Evolutionary conservation across 2,797 vertebrate genomes (phyloP).

Genomic region (Hypotaenidia okinawae): DNA sequence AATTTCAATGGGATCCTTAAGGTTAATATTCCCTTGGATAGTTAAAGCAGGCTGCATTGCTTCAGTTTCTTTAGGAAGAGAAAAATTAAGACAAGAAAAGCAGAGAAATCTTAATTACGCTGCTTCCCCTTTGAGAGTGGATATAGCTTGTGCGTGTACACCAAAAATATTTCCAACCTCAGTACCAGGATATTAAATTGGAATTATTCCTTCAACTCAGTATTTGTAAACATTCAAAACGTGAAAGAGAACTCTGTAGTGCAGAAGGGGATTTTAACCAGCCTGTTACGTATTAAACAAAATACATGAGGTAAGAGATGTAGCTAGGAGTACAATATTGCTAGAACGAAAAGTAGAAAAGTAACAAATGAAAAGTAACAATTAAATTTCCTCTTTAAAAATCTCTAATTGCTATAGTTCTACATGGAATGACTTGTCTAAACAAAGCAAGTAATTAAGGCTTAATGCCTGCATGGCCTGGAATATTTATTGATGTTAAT

Average conservation of each 20-base stretch:
- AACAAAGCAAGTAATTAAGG: slow-evolving; percentile 49
- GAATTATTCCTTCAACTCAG: background rate
- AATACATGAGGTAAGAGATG: background rate
- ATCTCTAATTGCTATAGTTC: background rate
- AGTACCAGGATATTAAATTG: background rate
- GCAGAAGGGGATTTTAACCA: background rate
- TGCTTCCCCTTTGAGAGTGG: background rate
- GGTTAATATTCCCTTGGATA: background rate
- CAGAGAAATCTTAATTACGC: background rate
- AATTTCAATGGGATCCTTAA: background rate
- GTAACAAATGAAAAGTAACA: background rate
- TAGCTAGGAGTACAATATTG: background rate
- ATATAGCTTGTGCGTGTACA: background rate
- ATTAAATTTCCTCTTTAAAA: slow-evolving; percentile 37
- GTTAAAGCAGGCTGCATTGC: background rate
- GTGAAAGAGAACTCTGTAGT: background rate
- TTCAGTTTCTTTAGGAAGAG: background rate
- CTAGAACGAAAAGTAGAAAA: background rate
- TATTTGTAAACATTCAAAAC: background rate
- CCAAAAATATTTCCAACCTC: background rate
- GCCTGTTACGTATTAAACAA: background rate
- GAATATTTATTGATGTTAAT: slow-evolving; percentile 7
- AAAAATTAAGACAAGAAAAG: background rate
- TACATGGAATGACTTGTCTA: slow-evolving; percentile 17
- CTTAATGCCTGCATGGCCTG: slow-evolving; percentile 6